Base-by-base conservation (phyloP, 2,888 invertebrate genomes). In the Ptychoptera albimana region DNA sequence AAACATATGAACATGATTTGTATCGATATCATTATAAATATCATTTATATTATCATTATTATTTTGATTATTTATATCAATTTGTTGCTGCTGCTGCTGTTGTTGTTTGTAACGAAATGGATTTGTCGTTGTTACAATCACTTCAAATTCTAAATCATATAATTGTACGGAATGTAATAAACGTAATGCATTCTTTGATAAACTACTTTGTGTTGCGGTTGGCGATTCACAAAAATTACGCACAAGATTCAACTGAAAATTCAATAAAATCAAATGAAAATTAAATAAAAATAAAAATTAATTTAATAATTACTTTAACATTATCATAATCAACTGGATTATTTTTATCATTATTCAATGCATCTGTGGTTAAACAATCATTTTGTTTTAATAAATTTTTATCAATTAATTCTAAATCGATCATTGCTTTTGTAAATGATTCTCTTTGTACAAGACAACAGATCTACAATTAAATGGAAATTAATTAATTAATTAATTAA, bases 71-170 rank as follows among this genome's bases (percentile, higher is more conserved):
- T 23, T 23, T 23, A 23, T 23, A 23, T 23, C 23, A 5, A 7
- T 23, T 37, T 40, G 36, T n/a, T n/a, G n/a, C n/a, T n/a, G n/a
- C n/a, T n/a, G n/a, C n/a, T n/a, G n/a, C n/a, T n/a, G n/a, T n/a
- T n/a, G n/a, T 16, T 42, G 37, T 23, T 23, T 23, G 7, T 23
- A 23, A 23, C 23, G 23, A 23, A 23, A 31, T 7, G 32, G 8
- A 38, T 41, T 23, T 34, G 34, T 42, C 16, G 16, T 16, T 31
- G 39, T 31, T 39, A 48, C 54, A 16, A 69, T 53, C 13, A 73
- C 67, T 61, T 79, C 77, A 60, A 79, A 79, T 53, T 74, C 71
- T 77, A 79, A 77, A 58, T 79, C 79, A 6, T 77, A 69, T 48
- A 69, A 65, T 42, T 64, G 60, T 14, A 68, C 69, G 9, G 69